phyloP scores from a whole-genome alignment of 2,113 vertebrate genomes.

The Chionomys nivalis region DNA sequence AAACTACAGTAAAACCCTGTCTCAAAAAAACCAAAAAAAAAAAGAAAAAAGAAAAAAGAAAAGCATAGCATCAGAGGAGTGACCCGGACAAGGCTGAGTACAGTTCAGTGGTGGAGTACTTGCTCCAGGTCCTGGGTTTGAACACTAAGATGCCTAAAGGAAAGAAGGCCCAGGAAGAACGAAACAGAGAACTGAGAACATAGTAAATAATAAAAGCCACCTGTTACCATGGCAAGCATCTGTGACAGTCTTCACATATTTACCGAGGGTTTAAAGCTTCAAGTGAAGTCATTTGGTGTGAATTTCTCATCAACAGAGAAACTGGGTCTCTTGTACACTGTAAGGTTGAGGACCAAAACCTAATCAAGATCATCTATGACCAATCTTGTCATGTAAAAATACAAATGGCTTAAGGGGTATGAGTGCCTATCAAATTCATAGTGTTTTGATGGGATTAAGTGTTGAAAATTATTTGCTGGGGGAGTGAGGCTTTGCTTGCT shows the following conservation, averaged over 20 bases:
- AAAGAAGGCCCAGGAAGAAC: background rate
- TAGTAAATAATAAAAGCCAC: background rate
- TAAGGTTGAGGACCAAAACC: conserved; percentile 30
- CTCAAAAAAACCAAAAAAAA: too few relatives aligned
- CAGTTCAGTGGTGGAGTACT: background rate
- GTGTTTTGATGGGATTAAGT: conserved; percentile 57
- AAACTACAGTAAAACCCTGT: too few relatives aligned
- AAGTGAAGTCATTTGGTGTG: background rate
- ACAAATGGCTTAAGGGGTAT: conserved; percentile 19
- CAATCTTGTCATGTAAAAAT: background rate
- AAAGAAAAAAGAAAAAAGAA: background rate
- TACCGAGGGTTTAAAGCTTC: background rate
- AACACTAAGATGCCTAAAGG: background rate
- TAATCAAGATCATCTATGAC: background rate
- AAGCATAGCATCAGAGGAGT: background rate
- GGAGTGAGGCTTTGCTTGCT: conserved; percentile 23
- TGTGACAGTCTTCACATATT: background rate
- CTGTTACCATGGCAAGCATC: background rate
- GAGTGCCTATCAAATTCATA: conserved; percentile 45
- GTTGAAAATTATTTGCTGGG: conserved; percentile 58
- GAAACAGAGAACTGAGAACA: background rate
- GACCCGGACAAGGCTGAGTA: background rate
- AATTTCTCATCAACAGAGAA: background rate
- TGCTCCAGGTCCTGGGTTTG: background rate
- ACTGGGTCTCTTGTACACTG: background rate